phyloP scores from a whole-genome alignment of 37 sponge, comb jelly and placozoan species.

The Cliona cf. orientalis region DNA sequence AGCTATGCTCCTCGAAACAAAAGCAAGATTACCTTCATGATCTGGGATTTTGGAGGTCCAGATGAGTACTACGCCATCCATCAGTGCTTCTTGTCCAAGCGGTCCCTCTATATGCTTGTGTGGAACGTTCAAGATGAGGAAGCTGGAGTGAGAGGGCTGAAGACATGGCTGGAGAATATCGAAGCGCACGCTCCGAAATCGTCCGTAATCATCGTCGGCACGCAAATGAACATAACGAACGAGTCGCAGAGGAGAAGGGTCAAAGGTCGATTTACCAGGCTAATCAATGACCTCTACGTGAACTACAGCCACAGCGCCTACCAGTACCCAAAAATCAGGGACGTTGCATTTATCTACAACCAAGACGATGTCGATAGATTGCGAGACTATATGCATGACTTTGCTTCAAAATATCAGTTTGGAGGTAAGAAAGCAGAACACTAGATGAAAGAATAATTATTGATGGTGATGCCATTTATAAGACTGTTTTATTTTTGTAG shows the following conservation, averaged over 20 bases:
- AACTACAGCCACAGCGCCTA: neutral
- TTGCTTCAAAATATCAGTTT: conserved; percentile 43
- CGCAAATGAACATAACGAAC: conserved; percentile 65
- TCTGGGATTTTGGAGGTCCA: conserved; percentile 97
- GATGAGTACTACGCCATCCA: conserved; percentile 91
- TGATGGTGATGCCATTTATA: no score
- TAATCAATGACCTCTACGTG: conserved; percentile 54
- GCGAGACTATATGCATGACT: conserved; percentile 64
- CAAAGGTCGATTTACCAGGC: neutral
- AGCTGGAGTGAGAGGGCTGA: conserved; percentile 61
- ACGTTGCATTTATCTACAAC: conserved; percentile 43
- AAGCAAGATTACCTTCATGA: conserved; percentile 76
- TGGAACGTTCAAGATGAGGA: conserved; percentile 76
- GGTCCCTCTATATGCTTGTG: conserved; percentile 79
- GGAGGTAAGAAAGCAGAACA: conserved; percentile 49
- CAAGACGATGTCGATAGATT: conserved; percentile 29
- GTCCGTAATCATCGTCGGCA: conserved; percentile 80
- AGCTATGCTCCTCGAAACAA: conserved; percentile 45
- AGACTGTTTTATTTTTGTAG: no score
- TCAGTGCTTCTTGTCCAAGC: conserved; percentile 86
- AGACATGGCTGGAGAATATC: conserved; percentile 88
- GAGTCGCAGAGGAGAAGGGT: neutral
- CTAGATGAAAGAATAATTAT: neutral
- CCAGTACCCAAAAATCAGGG: conserved; percentile 26
- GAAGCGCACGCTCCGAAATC: conserved; percentile 70